Evolutionary conservation across 1,140 invertebrate genomes (phyloP), one percentile per base, ranked within the genome.

Genomic region (Drosophila rufa): DNA sequence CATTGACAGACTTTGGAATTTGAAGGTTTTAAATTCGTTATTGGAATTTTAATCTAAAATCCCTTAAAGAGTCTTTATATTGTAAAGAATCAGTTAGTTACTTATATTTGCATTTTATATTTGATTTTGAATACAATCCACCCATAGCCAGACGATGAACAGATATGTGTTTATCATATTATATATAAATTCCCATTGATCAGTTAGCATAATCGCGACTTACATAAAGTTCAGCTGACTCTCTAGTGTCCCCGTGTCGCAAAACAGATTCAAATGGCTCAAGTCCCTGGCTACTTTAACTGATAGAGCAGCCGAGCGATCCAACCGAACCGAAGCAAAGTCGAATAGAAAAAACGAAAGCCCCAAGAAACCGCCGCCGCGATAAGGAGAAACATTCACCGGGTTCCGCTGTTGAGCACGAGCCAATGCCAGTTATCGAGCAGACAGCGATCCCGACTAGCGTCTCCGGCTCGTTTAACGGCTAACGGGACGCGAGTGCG

Each of bases 361-460:
- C 59, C 38, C 33, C 51, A 66, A 69, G 68, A 69, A 48, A 46
- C 67, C 61, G 61, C 19, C 58, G 46, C 42, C 56, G 68, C 64
- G 69, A 73, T 73, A 73, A 73, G 69, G 40, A n/a, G 38, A 42
- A 30, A 38, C 33, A 67, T 46, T 70, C 53, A 46, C 50, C 43
- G 53, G 69, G 68, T n/a, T 30, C 43, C 36, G 51, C 38, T 14
- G 67, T 46, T 42, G 14, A 12, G 51, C 19, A 30, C 66, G 45
- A 48, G 46, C 66, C 53, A 71, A 67, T 70, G 73, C 33, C 79
- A 78, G 80, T 82, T 80, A 80, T 81, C 66, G 81, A 82, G 46
- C 61, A 84, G 80, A 76, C 75, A 69, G 77, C 80, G 55, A 47
- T 69, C 48, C 66, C 69, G 69, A 56, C 66, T 48, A 71, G 69